These are phyloP conservation scores for Papilio protenor DNA, from an alignment of 2,888 invertebrate genomes.

Conservation along the genomic window DNA sequence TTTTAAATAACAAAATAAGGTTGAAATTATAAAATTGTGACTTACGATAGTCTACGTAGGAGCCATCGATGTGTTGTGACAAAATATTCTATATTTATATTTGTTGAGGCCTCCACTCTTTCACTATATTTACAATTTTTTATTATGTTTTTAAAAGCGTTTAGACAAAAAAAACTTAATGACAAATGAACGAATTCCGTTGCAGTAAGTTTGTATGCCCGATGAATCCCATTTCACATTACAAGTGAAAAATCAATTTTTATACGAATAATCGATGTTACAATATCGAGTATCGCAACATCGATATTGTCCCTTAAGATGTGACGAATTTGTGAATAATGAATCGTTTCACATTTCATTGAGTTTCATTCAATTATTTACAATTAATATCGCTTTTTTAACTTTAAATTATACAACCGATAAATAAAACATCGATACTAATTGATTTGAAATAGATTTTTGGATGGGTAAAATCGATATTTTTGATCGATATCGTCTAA, in stretches of 20 bases:
- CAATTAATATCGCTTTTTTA: neutral
- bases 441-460: constrained; percentile 2
- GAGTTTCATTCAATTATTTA: constrained; percentile 13
- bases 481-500: neutral
- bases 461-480: neutral
- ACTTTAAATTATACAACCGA: neutral
- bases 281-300: neutral
- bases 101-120: constrained; percentile 76
- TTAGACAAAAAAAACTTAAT: constrained; percentile 29
- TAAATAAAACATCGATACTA: neutral
- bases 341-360: neutral
- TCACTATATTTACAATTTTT: constrained; percentile 76
- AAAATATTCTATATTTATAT: constrained; percentile 68
- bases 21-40: constrained; percentile 46
- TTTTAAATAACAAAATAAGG: no score
- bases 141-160: constrained; percentile 47
- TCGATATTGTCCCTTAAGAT: neutral
- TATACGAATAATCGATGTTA: constrained; percentile 12
- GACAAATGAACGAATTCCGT: constrained; percentile 39
- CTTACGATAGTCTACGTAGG: no score
- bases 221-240: constrained; percentile 52
- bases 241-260: constrained; percentile 55
- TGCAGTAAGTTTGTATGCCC: constrained; percentile 68
- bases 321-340: neutral
- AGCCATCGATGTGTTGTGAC: constrained; percentile 66